Evolutionary conservation across 2,797 vertebrate genomes (phyloP).

Genomic region (Lacerta bilineata): DNA sequence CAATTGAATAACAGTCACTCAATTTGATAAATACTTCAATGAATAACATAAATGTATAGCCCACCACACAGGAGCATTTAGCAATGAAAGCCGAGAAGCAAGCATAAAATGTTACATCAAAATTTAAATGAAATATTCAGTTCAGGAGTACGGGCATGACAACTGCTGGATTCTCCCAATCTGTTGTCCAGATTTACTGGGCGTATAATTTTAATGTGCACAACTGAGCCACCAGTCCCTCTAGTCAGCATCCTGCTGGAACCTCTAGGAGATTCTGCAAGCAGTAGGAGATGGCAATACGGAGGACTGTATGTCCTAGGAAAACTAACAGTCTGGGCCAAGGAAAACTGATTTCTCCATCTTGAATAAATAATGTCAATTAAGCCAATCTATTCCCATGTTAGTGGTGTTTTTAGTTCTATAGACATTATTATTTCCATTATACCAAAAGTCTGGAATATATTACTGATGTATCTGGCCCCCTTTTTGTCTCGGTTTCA

Average conservation of each 20-base stretch:
- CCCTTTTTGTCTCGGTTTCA: too few species aligned
- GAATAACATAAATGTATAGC: not conserved
- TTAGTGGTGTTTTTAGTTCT: too few species aligned
- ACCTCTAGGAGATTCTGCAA: not conserved
- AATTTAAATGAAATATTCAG: not conserved
- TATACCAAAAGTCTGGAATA: too few species aligned
- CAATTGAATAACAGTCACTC: too few species aligned
- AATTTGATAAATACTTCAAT: too few species aligned
- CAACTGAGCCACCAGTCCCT: fast-evolving
- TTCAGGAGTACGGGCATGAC: not conserved
- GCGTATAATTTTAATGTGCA: too few species aligned
- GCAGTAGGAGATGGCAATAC: not conserved
- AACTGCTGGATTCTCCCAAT: not conserved
- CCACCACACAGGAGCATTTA: not conserved
- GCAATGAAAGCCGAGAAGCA: not conserved
- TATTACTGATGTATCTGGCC: too few species aligned
- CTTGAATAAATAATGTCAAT: not conserved
- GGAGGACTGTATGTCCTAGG: not conserved
- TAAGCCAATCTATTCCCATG: not conserved
- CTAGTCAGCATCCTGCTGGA: not conserved
- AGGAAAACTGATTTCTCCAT: not conserved
- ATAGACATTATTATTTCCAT: too few species aligned
- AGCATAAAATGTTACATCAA: too few species aligned
- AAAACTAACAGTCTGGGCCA: too few species aligned
- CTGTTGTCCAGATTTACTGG: not conserved